Evolutionary conservation across 2,888 invertebrate species (phyloP).

Genomic region (Netelia inedita): DNA sequence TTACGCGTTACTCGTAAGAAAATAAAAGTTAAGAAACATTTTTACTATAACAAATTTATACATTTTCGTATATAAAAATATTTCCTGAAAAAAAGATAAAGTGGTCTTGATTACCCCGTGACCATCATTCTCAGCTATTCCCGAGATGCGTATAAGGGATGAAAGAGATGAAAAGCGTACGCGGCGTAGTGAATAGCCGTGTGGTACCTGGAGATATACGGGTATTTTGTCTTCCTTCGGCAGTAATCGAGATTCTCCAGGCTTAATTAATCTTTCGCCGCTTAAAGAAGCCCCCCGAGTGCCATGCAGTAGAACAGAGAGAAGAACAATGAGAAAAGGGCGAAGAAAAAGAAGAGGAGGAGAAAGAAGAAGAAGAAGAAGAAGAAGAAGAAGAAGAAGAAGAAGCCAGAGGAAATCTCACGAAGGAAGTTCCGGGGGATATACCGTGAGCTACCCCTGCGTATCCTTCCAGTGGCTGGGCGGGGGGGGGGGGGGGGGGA

Average conservation of each 20-base stretch:
- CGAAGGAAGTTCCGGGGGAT: conserved; percentile 35
- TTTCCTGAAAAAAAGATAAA: no score
- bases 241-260: conserved; percentile 59
- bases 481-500: background rate
- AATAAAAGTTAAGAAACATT: no score
- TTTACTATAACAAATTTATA: no score
- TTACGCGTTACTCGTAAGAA: no score
- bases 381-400: conserved; percentile 32
- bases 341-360: conserved; percentile 23
- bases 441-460: conserved; percentile 18
- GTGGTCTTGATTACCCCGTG: no score
- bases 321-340: conserved; percentile 3
- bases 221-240: conserved; percentile 53
- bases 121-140: no score
- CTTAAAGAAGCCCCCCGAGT: conserved; percentile 52
- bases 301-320: conserved; percentile 17
- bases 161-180: conserved; percentile 21
- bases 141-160: background rate
- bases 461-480: conserved; percentile 13
- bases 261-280: conserved; percentile 65
- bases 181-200: background rate
- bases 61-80: no score
- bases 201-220: background rate
- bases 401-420: conserved; percentile 46
- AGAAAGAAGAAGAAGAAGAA: conserved; percentile 23